Evolutionary conservation across 2,113 vertebrate genomes (phyloP).

Genomic region (Psophia crepitans): DNA sequence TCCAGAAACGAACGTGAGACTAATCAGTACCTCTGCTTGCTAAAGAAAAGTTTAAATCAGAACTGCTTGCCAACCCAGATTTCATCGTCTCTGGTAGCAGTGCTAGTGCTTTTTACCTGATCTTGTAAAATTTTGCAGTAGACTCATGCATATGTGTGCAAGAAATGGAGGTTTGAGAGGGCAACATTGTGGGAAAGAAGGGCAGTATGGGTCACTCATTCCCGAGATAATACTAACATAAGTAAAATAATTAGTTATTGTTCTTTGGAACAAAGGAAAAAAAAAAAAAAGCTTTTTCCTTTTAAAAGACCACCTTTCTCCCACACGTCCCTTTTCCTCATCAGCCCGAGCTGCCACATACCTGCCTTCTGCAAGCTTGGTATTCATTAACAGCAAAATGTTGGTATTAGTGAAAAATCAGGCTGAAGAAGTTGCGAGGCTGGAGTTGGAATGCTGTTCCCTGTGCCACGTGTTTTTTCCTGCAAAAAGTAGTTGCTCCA

Average conservation of each 20-base stretch:
- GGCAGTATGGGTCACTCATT: background rate
- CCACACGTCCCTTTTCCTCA: background rate
- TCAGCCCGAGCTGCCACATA: background rate
- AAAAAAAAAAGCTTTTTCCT: background rate
- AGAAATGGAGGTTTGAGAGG: background rate
- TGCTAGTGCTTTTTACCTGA: background rate
- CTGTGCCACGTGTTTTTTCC: background rate
- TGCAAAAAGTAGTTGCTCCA: background rate
- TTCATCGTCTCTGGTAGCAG: background rate
- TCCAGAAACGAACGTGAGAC: background rate
- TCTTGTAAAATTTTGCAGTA: background rate
- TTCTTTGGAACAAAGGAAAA: background rate
- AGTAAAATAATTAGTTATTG: background rate
- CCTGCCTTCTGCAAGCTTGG: background rate
- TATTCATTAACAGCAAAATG: too few relatives aligned
- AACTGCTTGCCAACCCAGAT: background rate
- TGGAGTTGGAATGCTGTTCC: background rate
- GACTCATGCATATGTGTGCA: fast-evolving
- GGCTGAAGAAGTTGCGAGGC: background rate
- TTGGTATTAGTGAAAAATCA: background rate
- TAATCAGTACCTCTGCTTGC: background rate
- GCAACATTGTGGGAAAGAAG: background rate
- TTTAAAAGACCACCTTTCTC: background rate
- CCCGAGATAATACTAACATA: background rate
- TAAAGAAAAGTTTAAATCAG: background rate